Evolutionary conservation across 2,113 vertebrate genomes (phyloP).

Genomic region (Scomber japonicus): DNA sequence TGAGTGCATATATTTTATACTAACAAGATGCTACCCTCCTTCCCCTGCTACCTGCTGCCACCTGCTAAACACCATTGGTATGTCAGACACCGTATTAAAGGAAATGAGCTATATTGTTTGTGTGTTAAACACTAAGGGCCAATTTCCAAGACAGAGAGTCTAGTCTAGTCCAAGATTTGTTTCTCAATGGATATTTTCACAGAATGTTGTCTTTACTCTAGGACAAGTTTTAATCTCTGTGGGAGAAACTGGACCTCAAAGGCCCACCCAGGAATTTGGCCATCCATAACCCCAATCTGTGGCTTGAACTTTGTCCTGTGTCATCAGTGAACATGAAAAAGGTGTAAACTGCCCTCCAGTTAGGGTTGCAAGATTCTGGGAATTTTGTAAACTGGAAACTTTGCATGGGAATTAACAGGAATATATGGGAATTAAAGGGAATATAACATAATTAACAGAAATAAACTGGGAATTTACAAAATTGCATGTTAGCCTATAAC

Average conservation of each 20-base stretch:
- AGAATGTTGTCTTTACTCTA: neutral
- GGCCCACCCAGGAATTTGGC: neutral
- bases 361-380: too few species aligned
- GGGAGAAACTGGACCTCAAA: neutral
- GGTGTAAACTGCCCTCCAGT: neutral
- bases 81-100: constrained; percentile 28
- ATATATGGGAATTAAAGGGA: too few species aligned
- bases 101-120: constrained; percentile 23
- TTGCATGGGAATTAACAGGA: too few species aligned
- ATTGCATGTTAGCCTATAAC: too few species aligned
- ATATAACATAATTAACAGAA: too few species aligned
- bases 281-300: neutral
- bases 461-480: too few species aligned
- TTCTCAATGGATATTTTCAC: neutral
- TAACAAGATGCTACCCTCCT: constrained; percentile 46
- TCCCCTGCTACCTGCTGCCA: constrained; percentile 31
- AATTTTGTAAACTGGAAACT: too few species aligned
- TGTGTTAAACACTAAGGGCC: constrained; percentile 8
- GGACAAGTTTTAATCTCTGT: neutral
- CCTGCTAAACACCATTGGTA: constrained; percentile 15
- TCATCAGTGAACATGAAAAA: constrained; percentile 17
- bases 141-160: constrained; percentile 20
- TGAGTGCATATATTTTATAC: constrained; percentile 39
- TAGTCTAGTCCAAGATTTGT: constrained; percentile 2
- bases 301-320: constrained; percentile 19